Conservation (phyloP, 2,113 vertebrate genomes). For the rabbit (Oryctolagus cuniculus) region DNA sequence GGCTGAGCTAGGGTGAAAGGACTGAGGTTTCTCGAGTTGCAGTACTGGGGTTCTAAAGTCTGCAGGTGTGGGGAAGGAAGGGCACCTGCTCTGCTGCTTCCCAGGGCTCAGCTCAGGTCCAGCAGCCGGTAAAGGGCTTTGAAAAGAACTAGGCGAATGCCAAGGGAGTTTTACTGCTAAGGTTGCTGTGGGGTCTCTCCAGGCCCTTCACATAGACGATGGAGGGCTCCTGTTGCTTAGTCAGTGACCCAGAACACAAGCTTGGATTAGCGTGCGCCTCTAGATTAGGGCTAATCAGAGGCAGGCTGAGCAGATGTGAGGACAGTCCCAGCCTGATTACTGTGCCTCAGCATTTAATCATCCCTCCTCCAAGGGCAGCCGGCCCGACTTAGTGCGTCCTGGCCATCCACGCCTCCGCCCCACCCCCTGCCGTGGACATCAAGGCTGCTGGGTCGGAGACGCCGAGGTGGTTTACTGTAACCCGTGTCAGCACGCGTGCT, state of each 20-base stretch:
- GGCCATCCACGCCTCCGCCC: constrained; percentile 58
- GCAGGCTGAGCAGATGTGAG: constrained; percentile 84
- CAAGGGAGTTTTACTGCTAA: neutral
- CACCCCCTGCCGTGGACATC: constrained; percentile 47
- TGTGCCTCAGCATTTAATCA: constrained; percentile 83
- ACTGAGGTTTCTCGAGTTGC: neutral
- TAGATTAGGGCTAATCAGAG: constrained; percentile 91
- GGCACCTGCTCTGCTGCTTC: neutral
- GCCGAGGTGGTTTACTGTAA: constrained; percentile 84
- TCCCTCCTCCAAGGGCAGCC: constrained; percentile 86
- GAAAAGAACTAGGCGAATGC: neutral
- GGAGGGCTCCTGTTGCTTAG: constrained; percentile 82
- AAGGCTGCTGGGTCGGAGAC: constrained; percentile 79
- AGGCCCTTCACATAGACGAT: constrained; percentile 36
- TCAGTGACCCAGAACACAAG: constrained; percentile 85
- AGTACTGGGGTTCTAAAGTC: neutral
- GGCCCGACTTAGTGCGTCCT: constrained; percentile 66
- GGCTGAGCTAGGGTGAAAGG: constrained; percentile 7
- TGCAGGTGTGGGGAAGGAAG: neutral
- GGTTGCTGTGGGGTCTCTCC: neutral
- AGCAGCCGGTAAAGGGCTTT: neutral
- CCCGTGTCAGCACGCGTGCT: constrained; percentile 69
- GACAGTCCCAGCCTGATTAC: constrained; percentile 87
- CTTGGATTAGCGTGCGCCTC: constrained; percentile 83
- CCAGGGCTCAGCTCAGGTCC: neutral